Base-by-base conservation (phyloP, 1,140 invertebrate species). In the Triops cancriformis region DNA sequence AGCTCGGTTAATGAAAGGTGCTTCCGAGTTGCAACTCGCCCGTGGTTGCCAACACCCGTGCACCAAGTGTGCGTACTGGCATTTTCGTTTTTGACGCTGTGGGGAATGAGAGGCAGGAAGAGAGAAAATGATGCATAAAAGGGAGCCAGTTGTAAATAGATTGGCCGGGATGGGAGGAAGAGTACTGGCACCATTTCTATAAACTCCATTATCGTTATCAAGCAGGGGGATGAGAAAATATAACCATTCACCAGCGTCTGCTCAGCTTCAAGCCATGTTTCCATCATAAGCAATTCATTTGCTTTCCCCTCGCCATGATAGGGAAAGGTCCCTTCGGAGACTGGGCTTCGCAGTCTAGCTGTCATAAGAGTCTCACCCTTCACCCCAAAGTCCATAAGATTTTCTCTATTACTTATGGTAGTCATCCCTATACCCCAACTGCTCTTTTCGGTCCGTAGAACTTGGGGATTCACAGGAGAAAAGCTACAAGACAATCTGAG, bases 181-280 rank as follows among this genome's bases (percentile, higher is more conserved):
- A 64, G 51, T 64, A 64, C 51, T 64, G 51, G 18, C 18, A 64
- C 10, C 51, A 64, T 14, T 64, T 23, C 14, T 64, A 64, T 64
- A 64, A 64, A 64, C 51, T 64, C 51, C 51, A 23, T 64, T 64
- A 64, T 64, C 51, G 51, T 64, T 64, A 64, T 64, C 51, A 64
- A 37, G 31, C 2, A 37, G 31, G 31, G 31, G 51, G 51, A 64
- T 64, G 51, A 23, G 23, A 64, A 18, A 23, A 64, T 64, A 64
- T 64, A n/a, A 64, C 51, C 14, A 23, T 23, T 14, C 51, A 37
- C 31, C 7, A 64, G 51, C 51, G 18, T 64, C 51, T 64, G 51
- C 51, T 64, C 51, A 37, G 51, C 51, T 64, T 64, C 51, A 64
- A 64, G 10, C 51, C 51, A 14, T 64, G 51, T 64, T 64, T 64